phyloP scores from a whole-genome alignment of 2,797 vertebrate genomes.

The Mallotus villosus region DNA sequence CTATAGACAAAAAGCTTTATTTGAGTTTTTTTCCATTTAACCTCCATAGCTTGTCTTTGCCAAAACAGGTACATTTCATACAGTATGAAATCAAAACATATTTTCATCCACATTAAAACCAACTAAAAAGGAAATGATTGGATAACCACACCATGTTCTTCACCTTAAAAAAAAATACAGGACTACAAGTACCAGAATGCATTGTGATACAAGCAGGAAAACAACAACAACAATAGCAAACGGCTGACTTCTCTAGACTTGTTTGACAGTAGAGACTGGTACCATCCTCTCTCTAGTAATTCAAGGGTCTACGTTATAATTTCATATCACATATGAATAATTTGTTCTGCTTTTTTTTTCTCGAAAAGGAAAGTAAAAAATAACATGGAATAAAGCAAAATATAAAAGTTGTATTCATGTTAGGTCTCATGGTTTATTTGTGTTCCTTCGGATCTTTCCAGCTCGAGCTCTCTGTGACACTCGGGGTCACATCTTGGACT shows the following conservation, averaged over 20 bases:
- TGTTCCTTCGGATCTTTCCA: slow-evolving; percentile 31
- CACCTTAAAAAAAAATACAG: slow-evolving; percentile 52
- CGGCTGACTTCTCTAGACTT: slow-evolving; percentile 58
- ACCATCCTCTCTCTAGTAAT: slow-evolving; percentile 62
- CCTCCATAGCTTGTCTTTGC: slow-evolving; percentile 54
- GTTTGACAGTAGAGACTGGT: slow-evolving; percentile 56
- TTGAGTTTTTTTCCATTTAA: slow-evolving; percentile 37
- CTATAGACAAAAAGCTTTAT: slow-evolving; percentile 58
- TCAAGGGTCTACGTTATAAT: slow-evolving; percentile 57
- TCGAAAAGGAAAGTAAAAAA: slow-evolving; percentile 57
- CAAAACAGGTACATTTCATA: slow-evolving; percentile 59
- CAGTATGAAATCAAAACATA: slow-evolving; percentile 53
- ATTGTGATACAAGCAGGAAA: slow-evolving; percentile 72
- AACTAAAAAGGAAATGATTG: slow-evolving; percentile 50
- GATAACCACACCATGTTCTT: slow-evolving; percentile 49
- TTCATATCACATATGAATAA: slow-evolving; percentile 67
- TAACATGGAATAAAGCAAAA: slow-evolving; percentile 58
- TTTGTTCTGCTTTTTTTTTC: slow-evolving; percentile 49
- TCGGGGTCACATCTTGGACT: slow-evolving; percentile 21
- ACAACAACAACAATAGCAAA: slow-evolving; percentile 62
- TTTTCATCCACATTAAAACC: slow-evolving; percentile 54
- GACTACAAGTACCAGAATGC: slow-evolving; percentile 77
- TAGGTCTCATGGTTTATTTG: slow-evolving; percentile 33
- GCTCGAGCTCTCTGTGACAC: slow-evolving; percentile 33
- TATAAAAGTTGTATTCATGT: slow-evolving; percentile 45